phyloP scores from a whole-genome alignment of 2,797 vertebrate genomes.

The Pantherophis vulpinus region DNA sequence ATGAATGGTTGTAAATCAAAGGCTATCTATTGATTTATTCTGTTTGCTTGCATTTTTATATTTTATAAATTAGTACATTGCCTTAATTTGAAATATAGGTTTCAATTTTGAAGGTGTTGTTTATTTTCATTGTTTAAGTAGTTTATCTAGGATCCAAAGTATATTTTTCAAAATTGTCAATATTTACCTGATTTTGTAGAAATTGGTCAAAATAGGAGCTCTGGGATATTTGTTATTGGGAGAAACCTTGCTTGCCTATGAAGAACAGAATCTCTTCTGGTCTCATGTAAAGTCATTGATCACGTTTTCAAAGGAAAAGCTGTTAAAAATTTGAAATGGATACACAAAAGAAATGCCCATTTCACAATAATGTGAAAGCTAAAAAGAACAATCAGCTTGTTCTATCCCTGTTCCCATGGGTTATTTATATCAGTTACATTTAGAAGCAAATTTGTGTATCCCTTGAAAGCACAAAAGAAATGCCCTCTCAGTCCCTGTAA shows the following conservation, averaged over 20 bases:
- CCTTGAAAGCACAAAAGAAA: not conserved
- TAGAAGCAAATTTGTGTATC: not conserved
- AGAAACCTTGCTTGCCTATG: not conserved
- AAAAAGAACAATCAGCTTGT: not conserved
- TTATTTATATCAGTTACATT: not conserved
- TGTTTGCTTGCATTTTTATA: not conserved
- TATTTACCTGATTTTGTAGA: not conserved
- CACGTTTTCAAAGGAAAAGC: not conserved
- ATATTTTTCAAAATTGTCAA: not conserved
- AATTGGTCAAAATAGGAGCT: not conserved
- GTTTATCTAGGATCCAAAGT: not conserved
- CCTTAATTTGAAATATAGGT: not conserved
- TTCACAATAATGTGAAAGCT: not conserved
- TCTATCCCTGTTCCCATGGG: not conserved
- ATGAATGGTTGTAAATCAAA: not conserved
- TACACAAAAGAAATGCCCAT: not conserved
- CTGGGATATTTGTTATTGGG: not conserved
- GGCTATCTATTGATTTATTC: not conserved
- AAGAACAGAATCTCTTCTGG: not conserved
- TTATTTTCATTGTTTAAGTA: not conserved
- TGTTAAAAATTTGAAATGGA: not conserved
- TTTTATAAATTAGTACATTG: slow-evolving; percentile 1
- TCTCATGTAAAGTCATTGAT: not conserved
- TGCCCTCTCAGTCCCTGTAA: too few species aligned
- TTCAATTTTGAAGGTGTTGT: not conserved